Conservation (phyloP, 2,797 vertebrate species). For the Coreius guichenoti region DNA sequence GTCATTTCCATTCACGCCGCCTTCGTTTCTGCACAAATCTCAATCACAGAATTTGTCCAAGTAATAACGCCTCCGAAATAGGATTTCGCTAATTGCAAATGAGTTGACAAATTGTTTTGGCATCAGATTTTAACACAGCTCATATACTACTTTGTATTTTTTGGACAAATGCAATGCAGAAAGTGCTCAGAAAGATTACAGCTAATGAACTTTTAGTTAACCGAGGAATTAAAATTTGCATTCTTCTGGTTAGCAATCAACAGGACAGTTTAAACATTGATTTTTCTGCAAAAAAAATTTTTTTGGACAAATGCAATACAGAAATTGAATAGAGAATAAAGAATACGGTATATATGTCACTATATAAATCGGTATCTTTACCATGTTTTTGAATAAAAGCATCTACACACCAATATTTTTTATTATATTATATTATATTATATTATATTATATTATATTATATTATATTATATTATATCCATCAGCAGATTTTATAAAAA, state of each 20-base stretch:
- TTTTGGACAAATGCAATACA: not conserved
- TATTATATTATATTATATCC: not conserved
- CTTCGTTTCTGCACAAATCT: slow-evolving; percentile 79
- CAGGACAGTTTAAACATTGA: not conserved
- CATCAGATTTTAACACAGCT: slow-evolving; percentile 4
- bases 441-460: not conserved
- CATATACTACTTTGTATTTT: not conserved
- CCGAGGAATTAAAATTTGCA: not conserved
- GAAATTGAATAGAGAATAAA: not conserved
- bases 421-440: not conserved
- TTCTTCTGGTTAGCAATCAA: not conserved
- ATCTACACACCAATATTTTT: too few relatives aligned
- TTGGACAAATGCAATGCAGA: not conserved
- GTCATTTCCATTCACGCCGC: slow-evolving; percentile 73
- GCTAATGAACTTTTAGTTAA: slow-evolving; percentile 13
- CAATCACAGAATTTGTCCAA: slow-evolving; percentile 80
- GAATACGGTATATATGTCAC: not conserved
- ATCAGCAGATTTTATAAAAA: not conserved
- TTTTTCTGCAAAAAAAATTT: not conserved
- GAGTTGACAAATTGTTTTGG: slow-evolving; percentile 20
- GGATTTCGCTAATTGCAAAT: slow-evolving; percentile 83
- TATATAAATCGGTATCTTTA: too few relatives aligned
- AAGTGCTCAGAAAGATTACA: not conserved
- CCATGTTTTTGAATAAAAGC: too few relatives aligned
- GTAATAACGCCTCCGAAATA: slow-evolving; percentile 80